Evolutionary conservation across 2,888 invertebrate species (phyloP).

Genomic region (Hydrotaea diabolus): DNA sequence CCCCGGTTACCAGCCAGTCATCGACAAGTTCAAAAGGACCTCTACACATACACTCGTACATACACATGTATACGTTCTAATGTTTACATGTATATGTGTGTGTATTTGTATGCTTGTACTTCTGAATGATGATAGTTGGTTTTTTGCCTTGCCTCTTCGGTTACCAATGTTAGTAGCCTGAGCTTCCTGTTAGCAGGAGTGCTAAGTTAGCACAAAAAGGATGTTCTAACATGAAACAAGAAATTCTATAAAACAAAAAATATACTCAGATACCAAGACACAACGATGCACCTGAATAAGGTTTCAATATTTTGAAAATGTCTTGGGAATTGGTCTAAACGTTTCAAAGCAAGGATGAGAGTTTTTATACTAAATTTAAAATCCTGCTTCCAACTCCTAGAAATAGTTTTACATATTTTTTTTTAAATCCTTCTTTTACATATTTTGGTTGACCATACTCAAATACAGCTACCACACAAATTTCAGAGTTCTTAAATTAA

Average conservation of each 20-base stretch:
- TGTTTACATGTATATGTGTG: not conserved
- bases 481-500: too few species aligned
- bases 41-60: constrained; percentile 34
- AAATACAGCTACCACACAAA: too few species aligned
- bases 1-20: constrained; percentile 58
- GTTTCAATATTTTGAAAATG: not conserved
- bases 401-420: too few species aligned
- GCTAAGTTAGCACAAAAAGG: constrained; percentile 35
- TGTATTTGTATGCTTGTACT: constrained; percentile 10
- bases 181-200: not conserved
- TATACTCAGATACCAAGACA: constrained; percentile 32
- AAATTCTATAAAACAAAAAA: constrained; percentile 56
- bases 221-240: constrained; percentile 63
- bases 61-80: not conserved
- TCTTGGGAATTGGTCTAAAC: too few species aligned
- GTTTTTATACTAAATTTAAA: too few species aligned
- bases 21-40: constrained; percentile 56
- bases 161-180: constrained; percentile 51
- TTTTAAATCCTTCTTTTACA: too few species aligned
- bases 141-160: not conserved
- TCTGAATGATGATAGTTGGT: constrained; percentile 56
- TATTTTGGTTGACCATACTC: too few species aligned
- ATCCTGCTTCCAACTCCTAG: too few species aligned
- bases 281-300: not conserved
- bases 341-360: too few species aligned